Evolutionary conservation across 2,113 vertebrate species (phyloP), one percentile per base, ranked within the genome.

Genomic region (Ictalurus punctatus): DNA sequence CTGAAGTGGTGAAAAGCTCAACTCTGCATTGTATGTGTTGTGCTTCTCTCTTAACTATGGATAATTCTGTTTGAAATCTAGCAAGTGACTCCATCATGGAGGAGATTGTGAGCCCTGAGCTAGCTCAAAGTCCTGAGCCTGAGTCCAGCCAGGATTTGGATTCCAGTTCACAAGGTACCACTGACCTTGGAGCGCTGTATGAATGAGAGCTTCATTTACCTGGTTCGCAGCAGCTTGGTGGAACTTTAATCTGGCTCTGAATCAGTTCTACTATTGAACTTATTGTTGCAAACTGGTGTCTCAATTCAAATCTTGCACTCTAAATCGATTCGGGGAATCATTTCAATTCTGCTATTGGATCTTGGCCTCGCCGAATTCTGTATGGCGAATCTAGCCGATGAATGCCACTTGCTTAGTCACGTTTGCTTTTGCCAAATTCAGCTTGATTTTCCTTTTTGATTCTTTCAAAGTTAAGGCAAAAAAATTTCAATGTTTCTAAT

Each of bases 101-200:
- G 93, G 95, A 94, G 94, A 95, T 92, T 95, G 83, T 92, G 90
- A 95, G 89, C 91, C 93, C 95, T 93, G 95, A 95, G 93, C 92
- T 93, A 61, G 93, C 94, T 93, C 90, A 94, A 92, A 92, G 93
- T 88, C 92, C 94, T 93, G 94, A 94, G 89, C 94, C 95, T 94
- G 95, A 96, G 91, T 93, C 95, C 93, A 95, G 94, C 92, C 96
- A 95, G 93, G 95, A 95, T 91, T 94, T 95, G 95, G 96, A 96
- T 93, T 95, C 95, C 91, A 94, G 92, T 92, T 96, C 95, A 95
- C 95, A 95, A 96, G 97, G 97, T 98, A 97, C 91, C 91, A 92
- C 91, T 87, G 87, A 92, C 88, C 86, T 83, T 86, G 84, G 67
- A 86, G 63, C 30, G 21, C 80, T 87, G 44, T 89, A 89, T 82